Evolutionary conservation across 2,888 invertebrate species (phyloP), one percentile per base, ranked within the genome.

Genomic region (Acrocyrtus sp.): DNA sequence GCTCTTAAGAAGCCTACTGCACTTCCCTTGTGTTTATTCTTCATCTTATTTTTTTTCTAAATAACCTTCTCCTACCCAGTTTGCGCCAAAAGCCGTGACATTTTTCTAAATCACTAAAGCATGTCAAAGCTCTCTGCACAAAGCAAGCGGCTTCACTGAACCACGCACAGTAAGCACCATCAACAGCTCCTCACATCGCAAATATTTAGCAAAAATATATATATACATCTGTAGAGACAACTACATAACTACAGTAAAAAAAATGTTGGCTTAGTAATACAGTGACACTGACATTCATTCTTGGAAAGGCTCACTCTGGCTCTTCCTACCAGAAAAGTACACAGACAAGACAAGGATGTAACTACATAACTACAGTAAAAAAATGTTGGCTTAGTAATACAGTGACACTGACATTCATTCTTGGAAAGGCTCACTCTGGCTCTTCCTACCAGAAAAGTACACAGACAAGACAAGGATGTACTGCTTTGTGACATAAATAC

Each of bases 91-190:
- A 69, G 26, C 61, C 69, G 69, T 69, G 69, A 69, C 69, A n/a
- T n/a, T 69, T 69, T 69, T 69, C 61, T 69, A 69, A 69, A 69
- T 61, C 69, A 69, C 61, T 61, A 69, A 69, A 69, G 61, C 69
- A 69, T 69, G 56, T 69, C 69, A 69, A 69, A 53, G n/a, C n/a
- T n/a, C n/a, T n/a, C 48, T 69, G 69, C 57, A n/a, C n/a, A n/a
- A 22, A 43, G 34, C 69, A 69, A 69, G 69, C 69, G 69, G 69
- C 69, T 61, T 69, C 69, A 69, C 69, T 69, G 61, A 69, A 69
- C 69, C 69, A 69, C 45, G 61, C 61, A 54, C 54, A 67, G 60
- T 41, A 51, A 26, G 53, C 58, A 68, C 26, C 29, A 47, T 21
- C 45, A 58, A 24, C 43, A 45, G 45, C 29, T 6, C 54, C 29